Conservation (phyloP, 2,797 vertebrate species). For the Malurus leucopterus region DNA sequence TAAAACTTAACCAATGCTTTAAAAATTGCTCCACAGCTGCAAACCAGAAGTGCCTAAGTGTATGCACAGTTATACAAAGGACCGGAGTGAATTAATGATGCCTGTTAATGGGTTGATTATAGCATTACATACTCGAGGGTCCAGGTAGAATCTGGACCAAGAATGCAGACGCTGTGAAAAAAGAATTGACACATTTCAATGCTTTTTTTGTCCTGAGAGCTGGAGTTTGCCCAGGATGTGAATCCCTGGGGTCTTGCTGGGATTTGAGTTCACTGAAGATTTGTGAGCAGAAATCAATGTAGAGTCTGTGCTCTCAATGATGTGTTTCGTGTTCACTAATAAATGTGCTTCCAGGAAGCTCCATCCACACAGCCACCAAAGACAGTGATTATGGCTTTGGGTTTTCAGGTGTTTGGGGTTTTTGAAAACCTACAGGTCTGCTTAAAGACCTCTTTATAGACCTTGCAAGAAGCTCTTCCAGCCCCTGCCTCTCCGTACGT, state of each 20-base stretch:
- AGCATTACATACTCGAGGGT: neutral
- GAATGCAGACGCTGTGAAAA: constrained; percentile 45
- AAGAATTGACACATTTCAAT: constrained; percentile 58
- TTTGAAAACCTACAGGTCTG: neutral
- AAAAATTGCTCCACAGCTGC: neutral
- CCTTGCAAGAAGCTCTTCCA: neutral
- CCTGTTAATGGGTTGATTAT: neutral
- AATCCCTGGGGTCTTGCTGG: constrained; percentile 13
- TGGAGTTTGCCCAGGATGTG: constrained; percentile 55
- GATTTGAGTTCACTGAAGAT: neutral
- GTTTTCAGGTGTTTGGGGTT: neutral
- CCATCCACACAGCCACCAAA: constrained; percentile 12
- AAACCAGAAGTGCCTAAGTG: neutral
- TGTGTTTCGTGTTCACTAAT: constrained; percentile 8
- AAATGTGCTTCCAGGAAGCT: constrained; percentile 28
- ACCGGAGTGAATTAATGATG: neutral
- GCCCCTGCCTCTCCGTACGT: neutral
- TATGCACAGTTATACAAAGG: neutral
- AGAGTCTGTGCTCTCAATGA: constrained; percentile 10
- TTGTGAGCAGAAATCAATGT: constrained; percentile 51
- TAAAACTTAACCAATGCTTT: neutral
- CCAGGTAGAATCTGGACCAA: neutral
- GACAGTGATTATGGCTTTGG: neutral
- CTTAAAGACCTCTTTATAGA: neutral
- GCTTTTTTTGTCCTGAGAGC: constrained; percentile 63